Evolutionary conservation across 92 coral and sea anemone genomes (phyloP), one percentile per base, ranked within the genome.

Genomic region (Epizoanthus scotinus): DNA sequence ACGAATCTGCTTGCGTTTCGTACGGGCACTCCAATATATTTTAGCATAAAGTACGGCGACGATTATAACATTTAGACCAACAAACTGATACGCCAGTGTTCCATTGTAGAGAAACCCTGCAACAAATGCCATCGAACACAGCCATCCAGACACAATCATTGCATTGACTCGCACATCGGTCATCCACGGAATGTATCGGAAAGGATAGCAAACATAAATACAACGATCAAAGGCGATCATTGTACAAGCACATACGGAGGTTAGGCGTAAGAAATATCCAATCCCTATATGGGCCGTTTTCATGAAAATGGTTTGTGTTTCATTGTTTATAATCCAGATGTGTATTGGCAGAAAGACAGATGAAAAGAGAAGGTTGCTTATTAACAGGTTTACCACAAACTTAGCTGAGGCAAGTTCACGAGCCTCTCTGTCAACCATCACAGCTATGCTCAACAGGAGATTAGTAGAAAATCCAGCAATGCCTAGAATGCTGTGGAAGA

Each of bases 161-260:
- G 25, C 42, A 50, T 36, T 21, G 17, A 50, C 75, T 13, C 26
- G 55, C 5, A 18, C n/a, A 7, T 18, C 58, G 6, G 42, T 42
- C 77, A 70, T 17, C 29, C 77, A 70, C 38, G 1, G 26, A 8
- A 42, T 6, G 59, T 70, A 70, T 22, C 77, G 77, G 21, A 70
- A 70, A n/a, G 77, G 77, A 70, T 70, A 42, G 10, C 77, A 70
- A 7, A 70, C 38, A 24, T 22, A 70, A 0, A 70, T 42, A 24
- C 36, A 70, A 29, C 77, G 77, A 26, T 70, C 77, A 25, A 70
- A 42, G 21, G 77, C 59, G 24, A 70, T 44, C 28, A 44, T 10
- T 24, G 59, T 44, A 21, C 55, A 42, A 5, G 29, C 77, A 12
- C 56, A 42, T 2, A 42, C 31, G 50, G 77, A 70, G 20, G 58